Percentiles rank a stretch among this genome's conserved stretches.
phyloP scores from a whole-genome alignment of 2,113 vertebrate species.

The Pseudorhombus dupliciocellatus region DNA sequence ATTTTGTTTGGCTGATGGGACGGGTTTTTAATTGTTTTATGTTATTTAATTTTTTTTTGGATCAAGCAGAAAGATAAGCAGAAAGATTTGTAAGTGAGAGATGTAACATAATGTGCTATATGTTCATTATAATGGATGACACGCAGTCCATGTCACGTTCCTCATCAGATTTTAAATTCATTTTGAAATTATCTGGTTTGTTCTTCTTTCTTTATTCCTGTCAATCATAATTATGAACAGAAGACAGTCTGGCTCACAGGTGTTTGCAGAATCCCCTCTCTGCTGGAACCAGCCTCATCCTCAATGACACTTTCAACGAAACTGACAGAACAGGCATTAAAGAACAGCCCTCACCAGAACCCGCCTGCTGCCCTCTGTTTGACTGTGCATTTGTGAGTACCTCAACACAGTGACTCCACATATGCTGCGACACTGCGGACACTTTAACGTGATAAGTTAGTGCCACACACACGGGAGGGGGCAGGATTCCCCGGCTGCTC shows the following conservation, averaged over 20 bases:
- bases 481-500: constrained; percentile 55
- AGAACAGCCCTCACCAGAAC: constrained; percentile 34
- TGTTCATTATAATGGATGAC: too few species aligned
- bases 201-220: too few species aligned
- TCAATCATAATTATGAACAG: neutral
- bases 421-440: constrained; percentile 69
- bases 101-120: too few species aligned
- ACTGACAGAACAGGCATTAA: constrained; percentile 15
- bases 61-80: neutral
- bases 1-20: neutral
- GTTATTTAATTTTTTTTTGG: neutral
- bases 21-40: neutral
- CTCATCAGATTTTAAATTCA: too few species aligned
- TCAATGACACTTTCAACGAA: constrained; percentile 56
- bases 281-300: constrained; percentile 20
- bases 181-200: too few species aligned
- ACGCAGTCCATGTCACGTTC: too few species aligned
- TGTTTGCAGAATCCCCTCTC: constrained; percentile 4
- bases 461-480: constrained; percentile 35
- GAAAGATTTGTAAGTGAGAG: too few species aligned
- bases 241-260: neutral
- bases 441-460: constrained; percentile 66
- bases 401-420: constrained; percentile 56
- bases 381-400: constrained; percentile 59
- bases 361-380: constrained; percentile 45